These are phyloP conservation scores for Pseudonaja textilis DNA, from an alignment of 2,113 vertebrate species.

Conservation along the genomic window DNA sequence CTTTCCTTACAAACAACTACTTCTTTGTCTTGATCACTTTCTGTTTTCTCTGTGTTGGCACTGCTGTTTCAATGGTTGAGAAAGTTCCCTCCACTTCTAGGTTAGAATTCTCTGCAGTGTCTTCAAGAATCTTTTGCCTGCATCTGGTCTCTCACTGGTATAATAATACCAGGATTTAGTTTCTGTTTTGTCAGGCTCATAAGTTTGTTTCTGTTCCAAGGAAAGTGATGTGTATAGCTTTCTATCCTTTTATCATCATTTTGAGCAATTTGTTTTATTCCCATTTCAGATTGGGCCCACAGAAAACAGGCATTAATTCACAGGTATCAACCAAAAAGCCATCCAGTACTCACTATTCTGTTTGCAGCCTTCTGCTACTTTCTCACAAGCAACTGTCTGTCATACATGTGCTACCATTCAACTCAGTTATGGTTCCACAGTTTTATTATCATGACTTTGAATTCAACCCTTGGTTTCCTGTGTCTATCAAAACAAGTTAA, in stretches of 20 bases:
- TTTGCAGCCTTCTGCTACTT: neutral
- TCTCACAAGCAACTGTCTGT: neutral
- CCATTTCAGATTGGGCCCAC: neutral
- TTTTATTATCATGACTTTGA: neutral
- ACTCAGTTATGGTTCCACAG: neutral
- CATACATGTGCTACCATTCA: neutral
- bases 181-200: neutral
- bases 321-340: neutral
- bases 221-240: neutral
- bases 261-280: neutral
- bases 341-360: neutral
- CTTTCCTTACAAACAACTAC: neutral
- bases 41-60: neutral
- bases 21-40: neutral
- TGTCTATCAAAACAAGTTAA: neutral
- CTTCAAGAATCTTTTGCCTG: neutral
- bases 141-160: neutral
- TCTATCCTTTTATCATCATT: neutral
- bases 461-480: neutral
- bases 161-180: neutral
- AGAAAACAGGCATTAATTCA: neutral
- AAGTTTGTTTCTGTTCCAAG: neutral
- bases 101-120: neutral
- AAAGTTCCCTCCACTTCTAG: neutral
- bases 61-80: neutral